Conservation (phyloP, 2,888 invertebrate genomes). For the Parnassius orleans region DNA sequence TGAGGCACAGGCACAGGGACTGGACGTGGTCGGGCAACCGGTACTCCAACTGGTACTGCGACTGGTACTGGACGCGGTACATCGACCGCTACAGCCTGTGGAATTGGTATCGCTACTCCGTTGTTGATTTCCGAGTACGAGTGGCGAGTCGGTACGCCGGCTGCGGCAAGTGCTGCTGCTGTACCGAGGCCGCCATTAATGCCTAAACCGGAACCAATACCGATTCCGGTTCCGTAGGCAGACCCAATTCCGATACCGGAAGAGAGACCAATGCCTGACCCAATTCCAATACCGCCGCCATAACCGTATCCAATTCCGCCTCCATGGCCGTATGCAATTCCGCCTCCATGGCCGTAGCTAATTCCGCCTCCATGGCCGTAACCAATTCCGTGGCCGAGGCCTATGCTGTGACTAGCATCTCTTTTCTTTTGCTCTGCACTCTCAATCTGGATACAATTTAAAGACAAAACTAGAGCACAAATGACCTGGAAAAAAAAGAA, state of each 20-base stretch:
- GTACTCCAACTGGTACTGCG: slow-evolving; percentile 73
- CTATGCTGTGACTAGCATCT: slow-evolving; percentile 29
- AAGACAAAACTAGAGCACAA: slow-evolving; percentile 39
- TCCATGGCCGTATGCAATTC: slow-evolving; percentile 10
- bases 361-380: slow-evolving; percentile 22
- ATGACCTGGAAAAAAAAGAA: slow-evolving; percentile 46
- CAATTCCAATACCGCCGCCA: slow-evolving; percentile 19
- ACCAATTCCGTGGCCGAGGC: slow-evolving; percentile 23
- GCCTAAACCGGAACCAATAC: slow-evolving; percentile 9
- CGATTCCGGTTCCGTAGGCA: slow-evolving; percentile 1
- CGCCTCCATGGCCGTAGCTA: slow-evolving; percentile 12
- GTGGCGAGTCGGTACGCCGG: slow-evolving; percentile 56
- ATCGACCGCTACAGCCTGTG: slow-evolving; percentile 66
- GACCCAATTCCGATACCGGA: background rate
- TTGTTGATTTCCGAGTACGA: slow-evolving; percentile 70
- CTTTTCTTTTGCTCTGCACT: slow-evolving; percentile 42
- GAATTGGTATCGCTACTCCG: slow-evolving; percentile 74
- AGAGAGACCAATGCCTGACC: background rate
- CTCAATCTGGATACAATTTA: slow-evolving; percentile 17
- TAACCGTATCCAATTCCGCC: slow-evolving; percentile 4
- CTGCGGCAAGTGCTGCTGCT: slow-evolving; percentile 26
- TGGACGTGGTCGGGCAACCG: slow-evolving; percentile 65
- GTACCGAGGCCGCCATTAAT: slow-evolving; percentile 20
- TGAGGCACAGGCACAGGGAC: slow-evolving; percentile 62
- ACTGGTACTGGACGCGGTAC: slow-evolving; percentile 70